These are phyloP conservation scores for Elgonia sp. DNA, from an alignment of 2,888 invertebrate species.

Conservation along the genomic window DNA sequence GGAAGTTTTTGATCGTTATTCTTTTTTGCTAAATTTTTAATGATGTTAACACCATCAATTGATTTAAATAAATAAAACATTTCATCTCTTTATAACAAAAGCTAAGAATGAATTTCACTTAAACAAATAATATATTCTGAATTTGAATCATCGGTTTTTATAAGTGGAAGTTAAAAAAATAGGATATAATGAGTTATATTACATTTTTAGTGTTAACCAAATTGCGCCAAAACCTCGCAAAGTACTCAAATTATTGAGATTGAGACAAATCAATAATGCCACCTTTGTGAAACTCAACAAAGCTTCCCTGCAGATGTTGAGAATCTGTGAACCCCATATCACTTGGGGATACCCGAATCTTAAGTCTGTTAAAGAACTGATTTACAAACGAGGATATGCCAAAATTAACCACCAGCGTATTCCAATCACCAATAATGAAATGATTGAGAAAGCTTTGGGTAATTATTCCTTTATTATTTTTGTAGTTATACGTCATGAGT, in stretches of 20 bases:
- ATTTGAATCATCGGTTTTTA: no score
- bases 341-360: constrained; percentile 99
- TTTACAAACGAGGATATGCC: constrained; percentile 99
- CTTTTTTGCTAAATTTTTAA: no score
- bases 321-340: constrained; percentile 99
- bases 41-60: no score
- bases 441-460: constrained; percentile 96
- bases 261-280: constrained; percentile 99
- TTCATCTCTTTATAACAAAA: no score
- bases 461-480: neutral
- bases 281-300: constrained; percentile 99
- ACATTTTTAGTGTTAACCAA: constrained; percentile 92
- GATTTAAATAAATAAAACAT: no score
- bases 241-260: constrained; percentile 97
- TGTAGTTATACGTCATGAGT: constrained; percentile 76
- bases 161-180: no score
- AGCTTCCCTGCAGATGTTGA: constrained; percentile 99
- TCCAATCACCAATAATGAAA: constrained; percentile 97
- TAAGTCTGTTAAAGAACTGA: constrained; percentile 97
- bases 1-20: no score
- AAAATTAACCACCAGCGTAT: constrained; percentile 96
- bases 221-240: constrained; percentile 96
- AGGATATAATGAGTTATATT: neutral
- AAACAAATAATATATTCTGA: no score
- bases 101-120: no score